These are phyloP conservation scores for Melanchra persicariae DNA, from an alignment of 2,888 invertebrate genomes.

Conservation along the genomic window DNA sequence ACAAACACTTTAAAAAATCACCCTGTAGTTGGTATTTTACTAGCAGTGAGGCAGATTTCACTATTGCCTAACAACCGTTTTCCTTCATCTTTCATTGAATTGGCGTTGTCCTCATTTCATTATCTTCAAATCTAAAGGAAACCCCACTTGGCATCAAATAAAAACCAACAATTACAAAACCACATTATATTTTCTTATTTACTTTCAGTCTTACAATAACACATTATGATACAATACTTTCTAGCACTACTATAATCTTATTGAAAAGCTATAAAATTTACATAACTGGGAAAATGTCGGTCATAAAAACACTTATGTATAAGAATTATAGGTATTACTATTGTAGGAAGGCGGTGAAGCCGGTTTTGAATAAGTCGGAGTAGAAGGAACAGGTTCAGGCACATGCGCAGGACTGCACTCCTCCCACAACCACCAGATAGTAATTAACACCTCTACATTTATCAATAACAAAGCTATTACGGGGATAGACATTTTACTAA, in stretches of 20 bases:
- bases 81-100: neutral
- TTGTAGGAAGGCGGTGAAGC: slow-evolving; percentile 48
- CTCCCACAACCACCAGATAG: slow-evolving; percentile 89
- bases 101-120: neutral
- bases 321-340: slow-evolving; percentile 72
- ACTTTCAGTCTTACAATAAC: slow-evolving; percentile 64
- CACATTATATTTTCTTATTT: slow-evolving; percentile 34
- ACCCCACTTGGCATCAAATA: slow-evolving; percentile 15
- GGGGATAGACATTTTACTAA: slow-evolving; percentile 85
- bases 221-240: slow-evolving; percentile 35
- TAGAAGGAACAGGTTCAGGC: slow-evolving; percentile 49
- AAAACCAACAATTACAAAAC: slow-evolving; percentile 43
- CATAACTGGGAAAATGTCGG: slow-evolving; percentile 63
- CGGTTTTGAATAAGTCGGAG: slow-evolving; percentile 69
- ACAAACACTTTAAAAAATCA: too few relatives aligned
- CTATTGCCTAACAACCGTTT: neutral
- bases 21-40: too few relatives aligned
- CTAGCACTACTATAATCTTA: slow-evolving; percentile 49
- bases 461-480: slow-evolving; percentile 82
- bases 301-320: slow-evolving; percentile 66
- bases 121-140: neutral
- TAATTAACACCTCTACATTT: slow-evolving; percentile 84
- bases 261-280: slow-evolving; percentile 50
- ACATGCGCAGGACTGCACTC: slow-evolving; percentile 76
- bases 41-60: neutral